Percentiles rank a stretch among this genome's conserved stretches.
Evolutionary conservation across 2,113 vertebrate genomes (phyloP).

Genomic region (Pongo pygmaeus): DNA sequence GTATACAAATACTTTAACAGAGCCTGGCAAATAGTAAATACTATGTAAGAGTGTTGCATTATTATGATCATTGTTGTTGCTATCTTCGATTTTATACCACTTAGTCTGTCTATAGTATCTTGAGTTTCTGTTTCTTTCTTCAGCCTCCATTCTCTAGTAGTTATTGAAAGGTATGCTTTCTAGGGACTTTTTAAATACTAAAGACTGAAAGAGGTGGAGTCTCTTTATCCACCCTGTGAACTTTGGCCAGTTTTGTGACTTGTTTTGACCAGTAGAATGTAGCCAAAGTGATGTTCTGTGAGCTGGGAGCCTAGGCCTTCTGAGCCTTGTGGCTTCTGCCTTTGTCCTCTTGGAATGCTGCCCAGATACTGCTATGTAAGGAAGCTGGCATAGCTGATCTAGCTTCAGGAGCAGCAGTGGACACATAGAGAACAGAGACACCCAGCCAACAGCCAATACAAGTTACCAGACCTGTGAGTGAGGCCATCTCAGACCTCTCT

Average conservation of each 20-base stretch:
- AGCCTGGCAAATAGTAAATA: neutral
- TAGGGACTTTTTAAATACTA: neutral
- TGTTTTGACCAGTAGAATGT: neutral
- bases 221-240: neutral
- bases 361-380: neutral
- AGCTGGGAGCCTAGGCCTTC: neutral
- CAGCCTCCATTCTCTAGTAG: neutral
- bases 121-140: neutral
- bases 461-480: too few species aligned
- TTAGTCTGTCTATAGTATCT: neutral
- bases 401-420: neutral
- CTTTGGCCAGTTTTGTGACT: neutral
- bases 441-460: neutral
- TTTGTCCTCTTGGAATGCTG: neutral
- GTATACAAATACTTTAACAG: neutral
- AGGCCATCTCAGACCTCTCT: neutral
- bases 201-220: neutral
- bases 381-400: neutral
- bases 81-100: neutral
- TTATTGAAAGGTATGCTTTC: neutral
- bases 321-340: neutral
- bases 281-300: neutral
- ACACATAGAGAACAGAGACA: neutral
- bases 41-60: neutral
- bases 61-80: neutral